These are phyloP conservation scores for Chesias legatella DNA, from an alignment of 2,888 invertebrate genomes.

Conservation along the genomic window DNA sequence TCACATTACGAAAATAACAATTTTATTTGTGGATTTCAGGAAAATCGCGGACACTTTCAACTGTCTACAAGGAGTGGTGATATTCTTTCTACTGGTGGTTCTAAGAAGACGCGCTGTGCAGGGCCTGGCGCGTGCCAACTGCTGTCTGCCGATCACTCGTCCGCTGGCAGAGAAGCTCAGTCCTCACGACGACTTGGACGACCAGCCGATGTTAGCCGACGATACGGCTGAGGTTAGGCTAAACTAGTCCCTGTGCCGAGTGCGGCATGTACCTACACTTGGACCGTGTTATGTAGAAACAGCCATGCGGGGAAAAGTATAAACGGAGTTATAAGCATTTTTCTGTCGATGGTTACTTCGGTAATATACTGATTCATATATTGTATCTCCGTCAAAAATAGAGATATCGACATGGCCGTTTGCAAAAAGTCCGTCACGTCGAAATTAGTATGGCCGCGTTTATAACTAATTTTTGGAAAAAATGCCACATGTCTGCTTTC, in stretches of 20 bases:
- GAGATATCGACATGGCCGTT: too few relatives aligned
- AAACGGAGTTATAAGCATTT: too few relatives aligned
- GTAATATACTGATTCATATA: too few relatives aligned
- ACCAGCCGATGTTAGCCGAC: constrained; percentile 59
- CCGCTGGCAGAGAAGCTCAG: constrained; percentile 60
- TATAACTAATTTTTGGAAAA: too few relatives aligned
- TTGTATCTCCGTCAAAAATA: too few relatives aligned
- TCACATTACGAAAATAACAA: background rate
- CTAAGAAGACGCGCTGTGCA: constrained; percentile 77
- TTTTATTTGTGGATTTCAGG: constrained; percentile 53
- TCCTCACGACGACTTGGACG: constrained; percentile 65
- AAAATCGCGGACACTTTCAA: constrained; percentile 82
- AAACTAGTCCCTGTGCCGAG: constrained; percentile 36
- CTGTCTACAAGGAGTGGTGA: constrained; percentile 82
- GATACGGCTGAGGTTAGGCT: constrained; percentile 71
- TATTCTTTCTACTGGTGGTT: constrained; percentile 82
- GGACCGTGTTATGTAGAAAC: too few relatives aligned
- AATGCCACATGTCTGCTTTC: too few relatives aligned
- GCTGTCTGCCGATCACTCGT: constrained; percentile 49
- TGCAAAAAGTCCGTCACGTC: too few relatives aligned
- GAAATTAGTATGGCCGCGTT: too few relatives aligned
- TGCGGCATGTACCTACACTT: too few relatives aligned
- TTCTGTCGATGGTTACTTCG: too few relatives aligned
- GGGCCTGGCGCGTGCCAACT: constrained; percentile 68
- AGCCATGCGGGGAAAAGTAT: too few relatives aligned